A percentile compares a stretch with the other conserved stretches of the same genome.
These are phyloP conservation scores for Platanista minor DNA, from an alignment of 2,113 vertebrate genomes.

Conservation along the genomic window DNA sequence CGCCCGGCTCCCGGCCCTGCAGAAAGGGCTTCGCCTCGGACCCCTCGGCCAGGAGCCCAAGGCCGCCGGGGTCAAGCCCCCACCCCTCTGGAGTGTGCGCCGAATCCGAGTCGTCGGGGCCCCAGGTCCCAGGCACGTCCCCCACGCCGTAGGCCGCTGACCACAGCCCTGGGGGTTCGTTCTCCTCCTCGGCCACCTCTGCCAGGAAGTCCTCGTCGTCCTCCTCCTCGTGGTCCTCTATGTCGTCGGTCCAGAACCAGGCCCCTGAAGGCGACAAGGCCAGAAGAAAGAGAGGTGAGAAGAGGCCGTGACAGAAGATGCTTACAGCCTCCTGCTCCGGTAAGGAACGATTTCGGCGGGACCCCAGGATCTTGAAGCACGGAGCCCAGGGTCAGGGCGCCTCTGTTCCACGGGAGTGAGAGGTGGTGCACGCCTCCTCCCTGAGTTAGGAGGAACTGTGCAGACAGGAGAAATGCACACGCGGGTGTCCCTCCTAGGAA, in stretches of 20 bases:
- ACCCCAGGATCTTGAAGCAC: too few relatives aligned
- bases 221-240: constrained; percentile 71
- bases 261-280: constrained; percentile 27
- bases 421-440: fast-evolving
- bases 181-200: constrained; percentile 66
- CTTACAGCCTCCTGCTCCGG: not conserved
- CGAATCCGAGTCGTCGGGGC: constrained; percentile 56
- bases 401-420: not conserved
- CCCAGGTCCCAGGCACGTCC: constrained; percentile 72
- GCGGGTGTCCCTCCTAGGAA: not conserved
- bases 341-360: fast-evolving
- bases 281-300: not conserved
- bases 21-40: constrained; percentile 42
- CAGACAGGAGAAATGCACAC: not conserved
- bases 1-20: not conserved
- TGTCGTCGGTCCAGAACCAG: constrained; percentile 69
- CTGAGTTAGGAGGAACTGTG: not conserved
- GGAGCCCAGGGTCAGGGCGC: not conserved
- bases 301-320: fast-evolving
- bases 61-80: not conserved
- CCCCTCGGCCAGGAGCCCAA: not conserved
- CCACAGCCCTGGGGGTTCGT: constrained; percentile 67
- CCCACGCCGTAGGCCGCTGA: constrained; percentile 72
- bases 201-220: constrained; percentile 69
- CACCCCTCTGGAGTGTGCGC: constrained; percentile 48